Conservation (phyloP, 2,888 invertebrate genomes). For the Atethmia centrago region DNA sequence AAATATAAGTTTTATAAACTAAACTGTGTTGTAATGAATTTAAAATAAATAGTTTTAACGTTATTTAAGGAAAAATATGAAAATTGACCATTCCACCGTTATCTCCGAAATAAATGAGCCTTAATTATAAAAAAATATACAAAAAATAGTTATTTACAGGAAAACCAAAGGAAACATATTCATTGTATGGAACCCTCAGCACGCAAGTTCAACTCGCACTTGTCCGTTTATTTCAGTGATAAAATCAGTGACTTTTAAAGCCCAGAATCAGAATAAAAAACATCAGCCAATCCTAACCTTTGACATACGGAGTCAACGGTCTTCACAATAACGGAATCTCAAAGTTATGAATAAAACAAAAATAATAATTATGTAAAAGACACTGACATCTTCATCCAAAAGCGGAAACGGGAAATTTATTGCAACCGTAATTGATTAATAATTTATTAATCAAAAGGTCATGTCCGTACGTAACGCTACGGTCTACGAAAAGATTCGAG, state of each 20-base stretch:
- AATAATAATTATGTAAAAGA: conserved; percentile 25
- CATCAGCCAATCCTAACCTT: background rate
- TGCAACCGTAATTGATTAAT: conserved; percentile 62
- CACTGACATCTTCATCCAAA: conserved; percentile 54
- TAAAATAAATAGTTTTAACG: no score
- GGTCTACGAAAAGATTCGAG: conserved; percentile 1
- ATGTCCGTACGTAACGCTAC: conserved; percentile 30
- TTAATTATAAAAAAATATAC: no score
- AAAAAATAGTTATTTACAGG: no score
- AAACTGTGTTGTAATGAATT: no score
- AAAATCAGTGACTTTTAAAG: background rate
- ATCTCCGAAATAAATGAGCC: no score
- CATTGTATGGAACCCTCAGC: no score
- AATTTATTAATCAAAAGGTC: conserved; percentile 58
- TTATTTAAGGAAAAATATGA: no score
- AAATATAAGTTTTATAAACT: no score
- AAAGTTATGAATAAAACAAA: conserved; percentile 16
- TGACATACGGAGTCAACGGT: conserved; percentile 5
- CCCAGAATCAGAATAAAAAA: background rate
- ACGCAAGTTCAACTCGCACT: no score
- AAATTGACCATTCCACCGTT: no score
- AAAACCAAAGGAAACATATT: no score
- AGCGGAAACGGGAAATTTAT: conserved; percentile 59
- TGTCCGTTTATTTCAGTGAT: no score
- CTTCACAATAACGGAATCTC: conserved; percentile 24